phyloP scores from a whole-genome alignment of 2,113 vertebrate genomes.

The Poeciliopsis retropinna region DNA sequence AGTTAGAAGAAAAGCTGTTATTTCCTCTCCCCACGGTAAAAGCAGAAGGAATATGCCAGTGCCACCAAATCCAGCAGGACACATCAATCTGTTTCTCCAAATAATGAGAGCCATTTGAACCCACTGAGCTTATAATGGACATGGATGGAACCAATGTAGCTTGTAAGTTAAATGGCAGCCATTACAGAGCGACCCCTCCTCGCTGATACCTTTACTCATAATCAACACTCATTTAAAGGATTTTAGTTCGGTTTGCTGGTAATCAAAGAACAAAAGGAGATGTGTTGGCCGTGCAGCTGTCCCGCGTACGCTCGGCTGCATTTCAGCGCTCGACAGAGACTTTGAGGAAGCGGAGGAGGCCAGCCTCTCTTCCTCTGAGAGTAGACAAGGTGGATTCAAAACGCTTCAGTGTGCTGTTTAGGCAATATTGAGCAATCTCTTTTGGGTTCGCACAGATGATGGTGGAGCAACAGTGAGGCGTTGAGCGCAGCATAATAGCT shows the following conservation, averaged over 20 bases:
- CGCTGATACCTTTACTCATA: conserved; percentile 14
- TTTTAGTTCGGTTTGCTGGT: conserved; percentile 21
- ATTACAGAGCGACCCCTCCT: conserved; percentile 33
- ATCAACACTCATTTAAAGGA: conserved; percentile 31
- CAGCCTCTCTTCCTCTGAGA: conserved; percentile 61
- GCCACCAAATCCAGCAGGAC: conserved; percentile 9
- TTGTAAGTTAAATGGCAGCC: conserved; percentile 30
- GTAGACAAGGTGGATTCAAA: conserved; percentile 31
- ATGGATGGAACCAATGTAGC: conserved; percentile 1
- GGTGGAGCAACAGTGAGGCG: conserved; percentile 49
- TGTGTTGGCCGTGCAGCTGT: conserved; percentile 27
- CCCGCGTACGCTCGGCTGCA: conserved; percentile 25
- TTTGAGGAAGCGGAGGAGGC: conserved; percentile 61
- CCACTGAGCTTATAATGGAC: conserved; percentile 31
- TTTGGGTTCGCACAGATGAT: conserved; percentile 46
- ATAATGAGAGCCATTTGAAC: conserved; percentile 40
- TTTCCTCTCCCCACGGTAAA: neutral
- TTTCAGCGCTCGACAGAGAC: conserved; percentile 38
- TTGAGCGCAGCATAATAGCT: conserved; percentile 72
- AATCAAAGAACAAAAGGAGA: conserved; percentile 21
- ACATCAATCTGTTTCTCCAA: conserved; percentile 28
- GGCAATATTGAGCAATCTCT: conserved; percentile 37
- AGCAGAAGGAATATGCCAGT: conserved; percentile 3
- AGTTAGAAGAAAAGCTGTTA: neutral
- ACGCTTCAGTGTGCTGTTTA: conserved; percentile 35